Conservation (phyloP, 1,140 invertebrate species). For the Drosophila kanapiae region DNA sequence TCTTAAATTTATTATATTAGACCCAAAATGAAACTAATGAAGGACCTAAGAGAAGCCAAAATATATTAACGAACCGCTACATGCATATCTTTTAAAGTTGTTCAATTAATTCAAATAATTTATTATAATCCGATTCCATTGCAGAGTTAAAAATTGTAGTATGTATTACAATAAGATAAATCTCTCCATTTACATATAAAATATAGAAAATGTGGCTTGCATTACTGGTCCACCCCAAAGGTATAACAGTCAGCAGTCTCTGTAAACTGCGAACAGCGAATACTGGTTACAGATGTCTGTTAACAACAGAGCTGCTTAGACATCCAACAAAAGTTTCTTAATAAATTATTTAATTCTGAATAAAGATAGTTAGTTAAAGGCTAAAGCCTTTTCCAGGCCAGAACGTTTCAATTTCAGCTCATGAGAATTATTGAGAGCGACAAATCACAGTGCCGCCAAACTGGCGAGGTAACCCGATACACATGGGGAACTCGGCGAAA, state of each 20-base stretch:
- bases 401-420: conserved; percentile 59
- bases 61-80: too few relatives aligned
- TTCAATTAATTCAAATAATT: neutral
- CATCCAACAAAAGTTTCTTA: neutral
- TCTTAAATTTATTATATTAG: neutral
- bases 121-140: neutral
- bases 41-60: too few relatives aligned
- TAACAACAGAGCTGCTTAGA: conserved; percentile 12
- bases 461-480: conserved; percentile 54
- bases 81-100: neutral
- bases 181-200: neutral
- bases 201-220: neutral
- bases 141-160: neutral
- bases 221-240: conserved; percentile 19
- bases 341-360: neutral
- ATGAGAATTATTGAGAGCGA: conserved; percentile 75
- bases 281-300: neutral
- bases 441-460: conserved; percentile 70
- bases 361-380: conserved; percentile 10
- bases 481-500: conserved; percentile 48
- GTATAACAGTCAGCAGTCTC: neutral
- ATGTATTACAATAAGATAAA: neutral
- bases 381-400: neutral
- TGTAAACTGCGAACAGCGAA: neutral
- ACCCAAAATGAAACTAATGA: too few relatives aligned